Evolutionary conservation across 2,113 vertebrate genomes (phyloP), one percentile per base, ranked within the genome.

Genomic region (Pituophis catenifer): DNA sequence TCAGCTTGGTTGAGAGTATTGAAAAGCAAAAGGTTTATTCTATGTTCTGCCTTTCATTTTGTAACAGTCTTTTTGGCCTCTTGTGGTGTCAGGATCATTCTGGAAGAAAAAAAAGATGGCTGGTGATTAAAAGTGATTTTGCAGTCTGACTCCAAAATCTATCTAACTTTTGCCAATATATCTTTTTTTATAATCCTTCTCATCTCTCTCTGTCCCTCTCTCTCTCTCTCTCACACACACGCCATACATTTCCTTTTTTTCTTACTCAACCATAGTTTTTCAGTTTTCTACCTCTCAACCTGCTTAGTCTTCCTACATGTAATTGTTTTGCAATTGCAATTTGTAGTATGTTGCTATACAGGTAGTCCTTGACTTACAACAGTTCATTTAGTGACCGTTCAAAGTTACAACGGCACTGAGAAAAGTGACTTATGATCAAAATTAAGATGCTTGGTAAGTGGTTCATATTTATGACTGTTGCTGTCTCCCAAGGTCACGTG

Each of bases 141-240:
- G 33, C 17, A 81, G 75, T 44, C 33, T 81, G 75, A 81, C 33
- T 44, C 17, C 33, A 81, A 81, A 38, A 38, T 17, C 0, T 8
- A 70, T 33, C 29, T 75, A 33, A 75, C n/a, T 33, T 75, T 70
- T 19, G 2, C 70, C 70, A 81, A 81, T 7, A 3, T 38, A 81
- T 81, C 33, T 44, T 38, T 44, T 44, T 38, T 81, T 44, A 21
- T 17, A 44, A 8, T 44, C 33, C 70, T 9, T 19, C 17, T 33
- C 70, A 33, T 6, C 17, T 44, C 54, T 55, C 54, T 4, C 54
- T 54, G 11, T 11, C 53, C 2, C 54, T 54, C 54, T 54, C 0
- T 12, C 54, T 3, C 13, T 0, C 53, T 0, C 54, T 1, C 53
- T 4, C 15, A 2, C 8, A 5, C 8, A 5, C 15, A 33, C 15